Conservation (phyloP, 2,797 vertebrate genomes). For the Catharus ustulatus region DNA sequence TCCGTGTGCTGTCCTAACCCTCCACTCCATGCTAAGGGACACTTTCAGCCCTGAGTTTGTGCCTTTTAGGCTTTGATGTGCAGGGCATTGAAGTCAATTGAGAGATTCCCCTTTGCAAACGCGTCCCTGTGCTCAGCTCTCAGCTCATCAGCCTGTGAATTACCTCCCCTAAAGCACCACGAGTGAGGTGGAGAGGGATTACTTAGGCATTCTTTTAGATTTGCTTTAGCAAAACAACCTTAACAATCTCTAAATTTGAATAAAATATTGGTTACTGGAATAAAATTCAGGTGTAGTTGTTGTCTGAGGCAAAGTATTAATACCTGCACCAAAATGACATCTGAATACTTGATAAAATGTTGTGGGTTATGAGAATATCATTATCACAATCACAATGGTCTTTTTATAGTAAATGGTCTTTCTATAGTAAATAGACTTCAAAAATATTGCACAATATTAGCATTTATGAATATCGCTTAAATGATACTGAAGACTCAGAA, state of each 20-base stretch:
- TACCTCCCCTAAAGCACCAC: neutral
- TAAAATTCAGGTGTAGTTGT: neutral
- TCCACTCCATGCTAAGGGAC: neutral
- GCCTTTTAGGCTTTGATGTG: neutral
- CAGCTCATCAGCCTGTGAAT: neutral
- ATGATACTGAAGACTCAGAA: neutral
- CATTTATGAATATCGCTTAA: neutral
- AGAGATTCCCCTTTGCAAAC: neutral
- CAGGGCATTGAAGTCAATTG: neutral
- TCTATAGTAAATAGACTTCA: neutral
- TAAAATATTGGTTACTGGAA: neutral
- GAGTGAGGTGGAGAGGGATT: neutral
- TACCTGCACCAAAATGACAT: neutral
- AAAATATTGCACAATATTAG: neutral
- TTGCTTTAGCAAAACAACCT: neutral
- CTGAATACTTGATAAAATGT: neutral
- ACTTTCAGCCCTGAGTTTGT: neutral
- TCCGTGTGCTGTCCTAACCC: neutral
- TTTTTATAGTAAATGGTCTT: neutral
- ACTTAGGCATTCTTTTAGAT: neutral
- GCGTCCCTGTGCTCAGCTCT: neutral
- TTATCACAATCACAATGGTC: neutral
- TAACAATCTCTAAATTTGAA: neutral
- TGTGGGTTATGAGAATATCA: neutral
- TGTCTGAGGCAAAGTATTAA: neutral